Evolutionary conservation across 2,113 vertebrate genomes (phyloP).

Genomic region (Colinus virginianus): DNA sequence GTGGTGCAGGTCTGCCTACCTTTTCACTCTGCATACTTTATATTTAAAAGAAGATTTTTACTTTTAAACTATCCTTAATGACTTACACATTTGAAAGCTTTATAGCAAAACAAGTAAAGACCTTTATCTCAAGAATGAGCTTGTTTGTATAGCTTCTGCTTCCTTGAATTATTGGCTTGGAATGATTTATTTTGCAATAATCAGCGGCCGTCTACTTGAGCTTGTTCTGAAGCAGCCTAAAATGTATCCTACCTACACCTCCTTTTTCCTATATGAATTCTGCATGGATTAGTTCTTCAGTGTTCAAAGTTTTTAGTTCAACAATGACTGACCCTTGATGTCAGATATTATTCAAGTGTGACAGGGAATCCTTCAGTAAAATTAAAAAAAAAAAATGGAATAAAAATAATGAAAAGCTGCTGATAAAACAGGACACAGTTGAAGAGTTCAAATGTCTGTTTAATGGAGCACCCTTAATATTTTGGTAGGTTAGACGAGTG

Average conservation of each 20-base stretch:
- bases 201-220: not conserved
- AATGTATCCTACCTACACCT: not conserved
- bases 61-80: not conserved
- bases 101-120: not conserved
- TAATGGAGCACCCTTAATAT: not conserved
- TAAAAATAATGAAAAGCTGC: not conserved
- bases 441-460: not conserved
- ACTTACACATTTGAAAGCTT: not conserved
- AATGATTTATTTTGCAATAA: not conserved
- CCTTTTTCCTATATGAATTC: not conserved
- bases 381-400: not conserved
- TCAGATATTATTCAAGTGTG: not conserved
- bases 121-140: not conserved
- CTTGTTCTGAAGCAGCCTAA: not conserved
- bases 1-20: not conserved
- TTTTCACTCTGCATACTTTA: not conserved
- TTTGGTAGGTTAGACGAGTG: conserved; percentile 90
- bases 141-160: not conserved
- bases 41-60: not conserved
- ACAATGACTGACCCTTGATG: not conserved
- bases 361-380: not conserved
- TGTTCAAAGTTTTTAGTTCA: not conserved
- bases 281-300: not conserved
- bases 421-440: not conserved
- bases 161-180: not conserved